Evolutionary conservation across 1,140 invertebrate genomes (phyloP), one percentile per base, ranked within the genome.

Genomic region (Lucilia sericata): DNA sequence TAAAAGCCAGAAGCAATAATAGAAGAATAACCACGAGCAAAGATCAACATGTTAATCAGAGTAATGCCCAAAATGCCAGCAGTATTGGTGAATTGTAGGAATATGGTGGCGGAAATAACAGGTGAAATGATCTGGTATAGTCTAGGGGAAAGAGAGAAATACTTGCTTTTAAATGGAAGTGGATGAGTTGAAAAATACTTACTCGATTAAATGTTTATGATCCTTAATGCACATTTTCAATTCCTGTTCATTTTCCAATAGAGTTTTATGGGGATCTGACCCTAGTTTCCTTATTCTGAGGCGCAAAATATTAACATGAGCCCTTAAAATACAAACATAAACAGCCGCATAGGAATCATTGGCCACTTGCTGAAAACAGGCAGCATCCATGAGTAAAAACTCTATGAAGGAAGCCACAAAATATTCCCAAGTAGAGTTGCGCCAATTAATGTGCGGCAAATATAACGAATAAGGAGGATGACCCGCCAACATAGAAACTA

Each of bases 381-480:
- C 85, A 74, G 82, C 84, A 83, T 85, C 80, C 84, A 86, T 87
- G 55, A 88, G 83, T 8, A 87, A 9, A 76, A 84, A 87, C 47
- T 88, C 87, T 42, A 88, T 80, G 21, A 85, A 83, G 5, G 87
- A 85, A 74, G 85, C 85, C 34, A 86, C 36, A 34, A 76, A 84
- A 82, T 86, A 86, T 65, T 87, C 85, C 65, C 34, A 0, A 21
- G 78, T 76, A 0, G 86, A 87, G 36, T 82, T 78, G 12, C 76
- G 78, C 86, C 87, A 87, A n/a, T 88, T 84, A 14, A 87, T 55
- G 13, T 81, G 82, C 0, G 87, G 87, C 30, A 87, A 25, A 42
- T 87, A 87, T 2, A 88, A 12, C 9, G 87, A 82, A 84, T 87
- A 88, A 12, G 87, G 86, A 14, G 87, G 87, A 55, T 86, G 85